Conservation (phyloP, 2,113 vertebrate species). For the Pholis gunnellus region DNA sequence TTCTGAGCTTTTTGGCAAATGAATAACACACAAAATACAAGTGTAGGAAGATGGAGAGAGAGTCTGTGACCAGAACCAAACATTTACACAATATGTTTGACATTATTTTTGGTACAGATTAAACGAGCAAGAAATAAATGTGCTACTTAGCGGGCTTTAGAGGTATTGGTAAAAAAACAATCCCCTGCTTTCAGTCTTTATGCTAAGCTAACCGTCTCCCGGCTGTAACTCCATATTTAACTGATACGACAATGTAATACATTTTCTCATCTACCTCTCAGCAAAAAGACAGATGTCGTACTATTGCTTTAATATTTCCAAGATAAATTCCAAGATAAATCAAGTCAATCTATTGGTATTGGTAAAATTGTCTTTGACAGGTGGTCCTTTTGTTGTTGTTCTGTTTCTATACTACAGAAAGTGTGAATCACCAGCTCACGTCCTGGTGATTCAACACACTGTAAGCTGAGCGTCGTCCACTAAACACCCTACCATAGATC, state of each 20-base stretch:
- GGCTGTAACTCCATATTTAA: not conserved
- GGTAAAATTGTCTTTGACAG: not conserved
- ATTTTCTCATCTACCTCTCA: not conserved
- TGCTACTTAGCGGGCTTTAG: not conserved
- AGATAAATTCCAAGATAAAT: not conserved
- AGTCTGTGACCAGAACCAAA: not conserved
- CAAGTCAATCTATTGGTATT: not conserved
- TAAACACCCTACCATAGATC: conserved; percentile 89
- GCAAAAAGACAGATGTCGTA: not conserved
- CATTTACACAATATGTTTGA: not conserved
- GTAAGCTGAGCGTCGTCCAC: not conserved
- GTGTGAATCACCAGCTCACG: not conserved
- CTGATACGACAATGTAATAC: not conserved
- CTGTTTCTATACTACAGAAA: not conserved
- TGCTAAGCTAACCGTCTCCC: not conserved
- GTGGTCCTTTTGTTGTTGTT: not conserved
- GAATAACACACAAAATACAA: not conserved
- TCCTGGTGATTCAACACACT: not conserved
- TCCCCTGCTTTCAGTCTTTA: not conserved
- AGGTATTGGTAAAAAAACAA: not conserved
- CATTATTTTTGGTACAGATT: not conserved
- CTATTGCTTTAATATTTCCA: not conserved
- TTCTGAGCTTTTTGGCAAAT: not conserved
- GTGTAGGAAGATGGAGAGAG: not conserved
- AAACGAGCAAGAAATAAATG: not conserved